These are phyloP conservation scores for Fulica atra DNA, from an alignment of 2,113 vertebrate species.

Conservation along the genomic window DNA sequence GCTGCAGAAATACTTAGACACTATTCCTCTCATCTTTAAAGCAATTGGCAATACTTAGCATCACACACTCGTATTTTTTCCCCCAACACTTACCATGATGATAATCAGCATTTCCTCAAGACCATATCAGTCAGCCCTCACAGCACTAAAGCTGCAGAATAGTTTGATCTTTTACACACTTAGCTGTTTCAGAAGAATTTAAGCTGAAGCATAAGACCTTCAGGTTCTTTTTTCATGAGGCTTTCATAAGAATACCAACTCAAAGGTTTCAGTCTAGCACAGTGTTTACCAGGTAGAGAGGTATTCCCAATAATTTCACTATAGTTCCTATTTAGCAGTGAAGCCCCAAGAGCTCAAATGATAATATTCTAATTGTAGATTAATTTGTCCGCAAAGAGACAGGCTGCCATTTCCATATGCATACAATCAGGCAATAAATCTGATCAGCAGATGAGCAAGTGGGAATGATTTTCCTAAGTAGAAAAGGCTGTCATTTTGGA, in stretches of 20 bases:
- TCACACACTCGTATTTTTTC: neutral
- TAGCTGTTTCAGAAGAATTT: neutral
- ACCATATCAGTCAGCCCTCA: neutral
- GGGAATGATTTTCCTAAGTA: neutral
- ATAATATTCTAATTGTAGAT: neutral
- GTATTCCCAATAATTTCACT: neutral
- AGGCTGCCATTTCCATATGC: neutral
- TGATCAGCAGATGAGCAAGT: neutral
- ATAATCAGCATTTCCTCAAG: neutral
- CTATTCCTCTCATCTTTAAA: neutral
- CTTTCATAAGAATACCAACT: neutral
- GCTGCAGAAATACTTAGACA: neutral
- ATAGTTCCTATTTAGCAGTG: neutral
- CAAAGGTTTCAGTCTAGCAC: neutral
- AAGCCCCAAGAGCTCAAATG: neutral
- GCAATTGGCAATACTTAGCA: neutral
- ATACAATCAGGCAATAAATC: neutral
- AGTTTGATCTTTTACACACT: neutral
- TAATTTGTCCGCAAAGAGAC: neutral
- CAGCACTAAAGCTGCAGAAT: neutral
- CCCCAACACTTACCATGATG: neutral
- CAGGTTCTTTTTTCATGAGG: neutral
- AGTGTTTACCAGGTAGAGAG: neutral
- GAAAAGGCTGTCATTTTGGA: neutral
- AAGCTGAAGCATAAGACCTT: neutral